Base-by-base conservation (phyloP, 2,888 invertebrate species). In the Octonoba sinensis region DNA sequence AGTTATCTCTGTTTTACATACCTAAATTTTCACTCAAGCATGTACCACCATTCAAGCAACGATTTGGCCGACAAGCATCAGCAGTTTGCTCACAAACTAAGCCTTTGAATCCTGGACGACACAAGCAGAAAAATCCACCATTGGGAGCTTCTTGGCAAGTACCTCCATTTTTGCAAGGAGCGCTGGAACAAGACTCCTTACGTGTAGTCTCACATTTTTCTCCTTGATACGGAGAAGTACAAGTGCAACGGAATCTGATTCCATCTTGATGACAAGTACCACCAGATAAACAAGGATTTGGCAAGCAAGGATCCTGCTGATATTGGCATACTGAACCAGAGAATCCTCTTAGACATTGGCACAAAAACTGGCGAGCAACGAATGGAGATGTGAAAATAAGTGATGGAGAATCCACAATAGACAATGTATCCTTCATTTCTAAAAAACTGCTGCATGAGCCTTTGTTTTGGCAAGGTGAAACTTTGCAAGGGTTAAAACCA, bases 21-120 rank as follows among this genome's bases (percentile, higher is more conserved):
- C 84, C 84, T 64, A 84, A 54, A 27, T 78, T 84, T 46, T 85
- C 84, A 84, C 94, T 93, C 18, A 95, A 92, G 87, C 97, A 97
- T 60, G 94, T 91, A 46, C 97, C 97, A 36, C 95, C 96, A 88
- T 96, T 91, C 83, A 95, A 90, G 87, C 97, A 97, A n/a, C 96
- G 97, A 88, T 96, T 96, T 0, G 96, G 95, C 82, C 96, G 91
- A 87, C 97, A 98, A 0, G 95, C 95, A 88, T 96, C 96, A 0
- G 95, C 93, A 3, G 89, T 87, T 22, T 93, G 93, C 90, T 97
- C 96, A 88, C 97, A 98, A 85, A 93, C 93, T 88, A 94, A 94
- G 2, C 98, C 97, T 15, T 95, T 92, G 88, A 95, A 97, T 0
- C 96, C 96, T 1, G 95, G 94, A 1, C 96, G 92, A 87, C 97